A percentile compares a stretch with the other conserved stretches of the same genome.
Conservation (phyloP, 2,888 invertebrate species). For the Formica aserva region DNA sequence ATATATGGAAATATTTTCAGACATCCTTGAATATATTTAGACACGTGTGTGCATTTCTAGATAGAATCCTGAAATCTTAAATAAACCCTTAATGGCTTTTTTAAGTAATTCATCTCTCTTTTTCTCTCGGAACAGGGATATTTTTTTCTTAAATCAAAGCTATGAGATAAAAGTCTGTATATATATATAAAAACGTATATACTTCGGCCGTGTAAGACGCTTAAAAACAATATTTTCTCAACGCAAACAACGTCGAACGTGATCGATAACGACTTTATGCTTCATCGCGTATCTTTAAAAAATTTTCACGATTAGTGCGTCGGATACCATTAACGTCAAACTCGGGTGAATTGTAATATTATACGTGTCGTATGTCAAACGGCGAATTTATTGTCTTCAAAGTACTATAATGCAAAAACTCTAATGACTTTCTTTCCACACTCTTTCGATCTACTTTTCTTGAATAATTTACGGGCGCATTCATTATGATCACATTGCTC, state of each 20-base stretch:
- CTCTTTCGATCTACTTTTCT: not conserved
- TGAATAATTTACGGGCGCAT: constrained; percentile 19
- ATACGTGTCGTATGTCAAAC: not conserved
- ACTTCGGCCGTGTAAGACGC: not conserved
- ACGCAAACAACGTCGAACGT: not conserved
- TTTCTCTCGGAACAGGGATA: not conserved
- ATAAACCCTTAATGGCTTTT: not conserved
- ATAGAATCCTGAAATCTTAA: not conserved
- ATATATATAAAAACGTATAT: not conserved
- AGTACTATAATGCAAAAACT: not conserved
- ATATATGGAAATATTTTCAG: not conserved
- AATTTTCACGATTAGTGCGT: not conserved
- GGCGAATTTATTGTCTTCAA: not conserved
- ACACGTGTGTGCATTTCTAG: not conserved
- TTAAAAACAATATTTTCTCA: constrained; percentile 9
- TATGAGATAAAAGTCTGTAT: not conserved
- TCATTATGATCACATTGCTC: not conserved
- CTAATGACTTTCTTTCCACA: constrained; percentile 20
- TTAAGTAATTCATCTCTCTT: not conserved
- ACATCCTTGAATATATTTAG: not conserved
- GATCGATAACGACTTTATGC: not conserved
- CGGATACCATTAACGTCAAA: not conserved
- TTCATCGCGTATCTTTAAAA: not conserved
- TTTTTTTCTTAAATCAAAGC: constrained; percentile 9
- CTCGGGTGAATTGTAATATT: not conserved